Evolutionary conservation across 1,140 invertebrate species (phyloP), one percentile per base, ranked within the genome.

Genomic region (Pogonomyrmex barbatus): DNA sequence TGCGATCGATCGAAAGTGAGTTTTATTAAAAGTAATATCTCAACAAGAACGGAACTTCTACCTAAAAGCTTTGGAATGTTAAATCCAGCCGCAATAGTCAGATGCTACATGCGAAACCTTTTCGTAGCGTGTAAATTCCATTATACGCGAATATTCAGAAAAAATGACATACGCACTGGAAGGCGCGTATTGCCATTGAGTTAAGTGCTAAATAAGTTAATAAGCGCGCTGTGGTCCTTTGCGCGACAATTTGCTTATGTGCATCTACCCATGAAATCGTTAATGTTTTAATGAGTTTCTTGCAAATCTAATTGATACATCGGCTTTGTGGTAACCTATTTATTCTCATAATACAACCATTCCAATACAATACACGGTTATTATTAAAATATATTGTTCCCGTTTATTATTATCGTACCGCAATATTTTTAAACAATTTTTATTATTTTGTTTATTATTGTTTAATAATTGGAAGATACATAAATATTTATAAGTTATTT

Each of bases 211-310:
- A 83, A 30, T 75, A 75, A 73, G 17, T 83, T 83, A 83, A 24
- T 24, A 24, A 24, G 42, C 45, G 54, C 33, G 45, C 17, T 12
- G 12, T 60, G 54, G 79, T 75, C n/a, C 68, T 60, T 83, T 60
- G 12, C 56, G 68, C 30, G 45, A 83, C 70, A 83, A 83, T 75
- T 83, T 83, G 68, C 54, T 82, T 60, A 82, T 17, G 56, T 60
- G 45, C 33, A 56, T 73, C 17, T 73, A 68, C 1, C 45, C 54
- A 62, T 68, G 62, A 79, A 79, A 79, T 62, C n/a, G 45, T 75
- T 73, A 83, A 73, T 56, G n/a, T 83, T 83, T 83, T 83, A 83
- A 83, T 83, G 79, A 83, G 54, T 83, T 75, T 73, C 68, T 62
- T 47, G 54, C 12, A 75, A 75, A 75, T 83, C n/a, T 83, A 75